A percentile compares a stretch with the other conserved stretches of the same genome.
These are phyloP conservation scores for Xiphorhynchus elegans DNA, from an alignment of 2,113 vertebrate species.

Conservation along the genomic window DNA sequence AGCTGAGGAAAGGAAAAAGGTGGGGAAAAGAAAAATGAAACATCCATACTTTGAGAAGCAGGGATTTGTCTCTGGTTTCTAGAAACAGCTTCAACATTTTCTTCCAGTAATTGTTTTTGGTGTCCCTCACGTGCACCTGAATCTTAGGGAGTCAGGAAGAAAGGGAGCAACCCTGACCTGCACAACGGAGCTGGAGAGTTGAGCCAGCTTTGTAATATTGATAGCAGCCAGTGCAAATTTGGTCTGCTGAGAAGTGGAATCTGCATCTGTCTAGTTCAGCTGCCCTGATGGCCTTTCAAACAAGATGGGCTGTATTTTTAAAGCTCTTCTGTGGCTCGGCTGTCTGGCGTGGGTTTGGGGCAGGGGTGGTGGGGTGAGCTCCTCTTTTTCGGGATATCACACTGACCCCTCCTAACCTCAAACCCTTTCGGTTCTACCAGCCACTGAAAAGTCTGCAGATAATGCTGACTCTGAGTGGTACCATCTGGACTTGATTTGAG, in stretches of 20 bases:
- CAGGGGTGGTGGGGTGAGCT: background rate
- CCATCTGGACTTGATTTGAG: conserved; percentile 28
- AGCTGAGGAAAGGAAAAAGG: background rate
- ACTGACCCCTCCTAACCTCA: background rate
- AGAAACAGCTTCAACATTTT: background rate
- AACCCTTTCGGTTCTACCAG: background rate
- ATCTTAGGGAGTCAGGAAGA: background rate
- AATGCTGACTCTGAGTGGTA: background rate
- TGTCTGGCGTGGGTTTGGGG: background rate
- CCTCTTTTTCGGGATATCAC: background rate
- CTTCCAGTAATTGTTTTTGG: background rate
- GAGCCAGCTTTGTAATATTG: background rate
- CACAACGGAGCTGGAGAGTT: background rate
- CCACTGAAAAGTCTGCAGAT: background rate
- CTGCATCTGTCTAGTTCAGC: background rate
- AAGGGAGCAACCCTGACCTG: background rate
- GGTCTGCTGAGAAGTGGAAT: background rate
- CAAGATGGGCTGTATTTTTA: background rate
- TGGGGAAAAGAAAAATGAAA: background rate
- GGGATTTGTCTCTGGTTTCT: background rate
- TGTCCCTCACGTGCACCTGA: background rate
- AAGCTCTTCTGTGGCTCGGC: background rate
- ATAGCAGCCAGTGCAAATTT: background rate
- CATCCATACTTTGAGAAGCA: background rate
- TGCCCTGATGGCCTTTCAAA: background rate